These are phyloP conservation scores for Benthochromis sp. DNA, from an alignment of 2,113 vertebrate genomes.

Conservation along the genomic window DNA sequence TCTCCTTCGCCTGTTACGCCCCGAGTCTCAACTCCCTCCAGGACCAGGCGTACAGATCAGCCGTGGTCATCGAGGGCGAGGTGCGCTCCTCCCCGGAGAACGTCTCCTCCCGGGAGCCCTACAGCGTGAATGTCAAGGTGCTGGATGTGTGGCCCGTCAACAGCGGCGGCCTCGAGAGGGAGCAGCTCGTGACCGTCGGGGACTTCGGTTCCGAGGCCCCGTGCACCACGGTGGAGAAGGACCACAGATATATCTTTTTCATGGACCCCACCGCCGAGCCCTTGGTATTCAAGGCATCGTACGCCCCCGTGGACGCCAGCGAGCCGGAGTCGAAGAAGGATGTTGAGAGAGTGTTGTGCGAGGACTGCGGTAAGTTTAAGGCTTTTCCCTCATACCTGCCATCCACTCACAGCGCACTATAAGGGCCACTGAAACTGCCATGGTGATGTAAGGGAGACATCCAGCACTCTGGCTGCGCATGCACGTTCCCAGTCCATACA, in stretches of 20 bases:
- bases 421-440: conserved; percentile 45
- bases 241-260: conserved; percentile 96
- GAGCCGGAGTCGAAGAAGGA: conserved; percentile 91
- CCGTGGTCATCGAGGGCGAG: conserved; percentile 96
- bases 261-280: conserved; percentile 92
- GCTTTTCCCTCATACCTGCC: conserved; percentile 44
- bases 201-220: conserved; percentile 84
- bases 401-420: conserved; percentile 33
- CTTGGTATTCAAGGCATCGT: conserved; percentile 86
- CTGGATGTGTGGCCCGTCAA: conserved; percentile 92
- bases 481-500: conserved; percentile 16
- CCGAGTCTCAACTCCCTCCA: conserved; percentile 92
- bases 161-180: conserved; percentile 88
- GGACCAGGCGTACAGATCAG: conserved; percentile 90
- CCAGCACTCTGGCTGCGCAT: conserved; percentile 34
- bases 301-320: conserved; percentile 86
- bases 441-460: conserved; percentile 54
- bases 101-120: conserved; percentile 80
- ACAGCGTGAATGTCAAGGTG: conserved; percentile 88
- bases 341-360: conserved; percentile 89
- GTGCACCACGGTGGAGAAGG: conserved; percentile 85
- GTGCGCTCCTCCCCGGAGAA: conserved; percentile 86
- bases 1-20: conserved; percentile 95
- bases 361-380: conserved; percentile 91
- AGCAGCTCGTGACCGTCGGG: conserved; percentile 95